Percentiles rank a stretch among this genome's conserved stretches.
Evolutionary conservation across 30 jellyfish, hydroid and myxozoan species (phyloP).

Genomic region (Chironex yamaguchii): DNA sequence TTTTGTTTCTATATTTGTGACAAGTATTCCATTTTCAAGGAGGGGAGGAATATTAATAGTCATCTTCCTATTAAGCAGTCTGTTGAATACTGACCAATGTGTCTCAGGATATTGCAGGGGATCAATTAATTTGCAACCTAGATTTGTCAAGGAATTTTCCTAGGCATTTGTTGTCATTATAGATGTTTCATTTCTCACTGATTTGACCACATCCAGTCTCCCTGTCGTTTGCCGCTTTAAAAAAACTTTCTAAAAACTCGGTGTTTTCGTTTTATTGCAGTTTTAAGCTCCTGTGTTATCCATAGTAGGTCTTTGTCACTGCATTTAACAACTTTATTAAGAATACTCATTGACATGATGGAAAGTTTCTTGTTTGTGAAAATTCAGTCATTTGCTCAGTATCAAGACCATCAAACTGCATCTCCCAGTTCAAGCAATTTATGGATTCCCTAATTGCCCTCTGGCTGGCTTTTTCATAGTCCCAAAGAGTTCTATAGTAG

Average conservation of each 20-base stretch:
- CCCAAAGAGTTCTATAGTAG: slow-evolving; percentile 29
- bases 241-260: slow-evolving; percentile 45
- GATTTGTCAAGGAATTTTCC: slow-evolving; percentile 3
- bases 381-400: slow-evolving; percentile 46
- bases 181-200: slow-evolving; percentile 12
- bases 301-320: slow-evolving; percentile 61
- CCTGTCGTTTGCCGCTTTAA: slow-evolving; percentile 45
- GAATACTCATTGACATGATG: slow-evolving; percentile 8
- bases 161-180: slow-evolving; percentile 38
- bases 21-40: neutral
- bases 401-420: slow-evolving; percentile 34
- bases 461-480: slow-evolving; percentile 41
- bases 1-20: slow-evolving; percentile 7
- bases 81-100: slow-evolving; percentile 65
- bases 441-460: neutral
- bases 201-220: slow-evolving; percentile 54
- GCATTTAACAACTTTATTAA: slow-evolving; percentile 50
- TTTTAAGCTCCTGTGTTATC: slow-evolving; percentile 57
- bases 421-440: slow-evolving; percentile 35
- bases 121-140: slow-evolving; percentile 44
- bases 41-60: slow-evolving; percentile 46
- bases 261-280: slow-evolving; percentile 62
- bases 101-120: slow-evolving; percentile 25
- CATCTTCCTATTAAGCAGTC: slow-evolving; percentile 44
- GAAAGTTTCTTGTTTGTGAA: slow-evolving; percentile 16